phyloP scores from a whole-genome alignment of 2,113 vertebrate genomes.

The Oxyura jamaicensis region DNA sequence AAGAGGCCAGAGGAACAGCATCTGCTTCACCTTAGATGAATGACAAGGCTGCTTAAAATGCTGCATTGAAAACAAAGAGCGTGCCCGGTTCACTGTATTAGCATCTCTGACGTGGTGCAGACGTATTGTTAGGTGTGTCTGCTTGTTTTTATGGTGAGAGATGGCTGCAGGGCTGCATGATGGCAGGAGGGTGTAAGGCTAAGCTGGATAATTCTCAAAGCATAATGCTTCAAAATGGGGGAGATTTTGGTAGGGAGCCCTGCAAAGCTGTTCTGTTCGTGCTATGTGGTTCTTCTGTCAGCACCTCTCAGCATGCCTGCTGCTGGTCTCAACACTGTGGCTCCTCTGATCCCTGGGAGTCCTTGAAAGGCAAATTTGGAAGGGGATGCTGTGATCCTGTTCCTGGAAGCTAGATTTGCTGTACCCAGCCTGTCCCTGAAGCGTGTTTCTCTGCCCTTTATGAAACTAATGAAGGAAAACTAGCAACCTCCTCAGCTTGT shows the following conservation, averaged over 20 bases:
- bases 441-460: background rate
- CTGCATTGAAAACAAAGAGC: background rate
- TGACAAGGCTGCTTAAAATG: background rate
- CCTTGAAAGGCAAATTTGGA: background rate
- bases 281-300: background rate
- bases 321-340: background rate
- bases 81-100: background rate
- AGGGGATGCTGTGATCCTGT: background rate
- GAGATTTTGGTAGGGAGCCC: background rate
- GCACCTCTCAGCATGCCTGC: background rate
- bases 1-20: slow-evolving; percentile 50
- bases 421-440: background rate
- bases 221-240: background rate
- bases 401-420: slow-evolving; percentile 6
- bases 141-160: background rate
- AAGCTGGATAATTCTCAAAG: background rate
- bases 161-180: background rate
- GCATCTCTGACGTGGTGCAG: background rate
- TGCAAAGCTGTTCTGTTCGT: background rate
- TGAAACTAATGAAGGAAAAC: background rate
- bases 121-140: background rate
- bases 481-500: slow-evolving; percentile 3
- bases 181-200: background rate
- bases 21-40: slow-evolving; percentile 67
- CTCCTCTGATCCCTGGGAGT: background rate